Base-by-base conservation (phyloP, 2,797 vertebrate species). In the Passerculus sandwichensis region DNA sequence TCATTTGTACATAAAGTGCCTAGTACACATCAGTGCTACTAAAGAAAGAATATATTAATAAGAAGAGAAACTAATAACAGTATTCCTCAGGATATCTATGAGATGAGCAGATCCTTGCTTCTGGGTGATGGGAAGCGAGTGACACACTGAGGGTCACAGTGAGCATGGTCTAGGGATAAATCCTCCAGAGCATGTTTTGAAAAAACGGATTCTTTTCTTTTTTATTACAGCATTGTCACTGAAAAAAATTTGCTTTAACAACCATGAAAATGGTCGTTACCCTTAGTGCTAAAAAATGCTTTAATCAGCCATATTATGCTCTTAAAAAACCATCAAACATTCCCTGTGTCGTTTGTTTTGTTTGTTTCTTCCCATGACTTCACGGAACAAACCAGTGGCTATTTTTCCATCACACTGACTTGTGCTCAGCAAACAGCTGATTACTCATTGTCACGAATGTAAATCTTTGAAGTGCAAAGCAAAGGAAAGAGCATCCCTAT, bases 321-420 rank as follows among this genome's bases (percentile, higher is more conserved):
- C 76, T 83, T 66, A 30, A 81, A 83, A 71, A 67, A 10, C 1
- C 9, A 76, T 47, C 25, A 45, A 76, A 59, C n/a, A 32, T 27
- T 77, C 20, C 21, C 53, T 56, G 34, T 64, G 48, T 59, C 25
- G 78, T 69, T 93, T 94, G 42, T 69, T 95, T 84, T 80, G 78
- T 91, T 95, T 94, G 54, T 77, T 93, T 85, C 71, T 96, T 88
- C 85, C 85, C 91, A 89, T 9, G 60, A 85, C 67, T 91, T 77
- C 32, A 90, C 3, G 4, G 72, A 91, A 84, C 71, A 94, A 94
- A 91, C 64, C 0, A 0, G n/a, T 53, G 66, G 62, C 76, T 94
- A 27, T 89, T 95, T 89, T 87, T 78, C 83, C 38, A 78, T 89
- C 44, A 25, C 3, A 4, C 66, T 78, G 85, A 87, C 65, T 36